Evolutionary conservation across 1,140 invertebrate species (phyloP), one percentile per base, ranked within the genome.

Genomic region (Leucophenga varia): DNA sequence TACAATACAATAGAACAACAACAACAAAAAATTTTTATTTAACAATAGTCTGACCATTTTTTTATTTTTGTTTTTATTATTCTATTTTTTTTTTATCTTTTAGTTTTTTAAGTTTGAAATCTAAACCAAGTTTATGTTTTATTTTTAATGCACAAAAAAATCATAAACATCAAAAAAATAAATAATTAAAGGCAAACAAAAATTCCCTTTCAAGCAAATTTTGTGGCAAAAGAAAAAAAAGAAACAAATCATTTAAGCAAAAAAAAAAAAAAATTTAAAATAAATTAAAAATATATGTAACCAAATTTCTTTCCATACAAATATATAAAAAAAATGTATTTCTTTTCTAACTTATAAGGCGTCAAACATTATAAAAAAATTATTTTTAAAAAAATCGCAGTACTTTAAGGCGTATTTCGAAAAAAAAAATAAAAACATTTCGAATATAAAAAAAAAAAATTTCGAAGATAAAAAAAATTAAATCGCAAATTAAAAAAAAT

Each of bases 1-100:
- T 6, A 54, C 22, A 43, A 30, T 19, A 55, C 51, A 64, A 68
- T 68, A 68, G 64, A 68, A 68, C 64, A 55, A 55, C 36, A 57
- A 48, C 48, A 48, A 9, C 20, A 10, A 49, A 25, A 39, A 30
- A 9, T 18, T 32, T 51, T 32, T 7, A 13, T 42, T 42, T 22
- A 14, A 31, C 22, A 42, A 36, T 36, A 36, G 34, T 14, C 34
- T 13, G 17, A 13, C 17, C 4, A 31, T 48, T 35, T 31, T 48
- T 47, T 17, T 49, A 18, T 35, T 44, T 47, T 44, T 20, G 4
- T 42, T 43, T 38, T 45, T 13, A 32, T 37, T 52, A 42, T 43
- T 38, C 43, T 13, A 32, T 37, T 52, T 49, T 47, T 45, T 42
- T n/a, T 39, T 40, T 14, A 21, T 19, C 37, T 16, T 34, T 42